Conservation (phyloP, 2,113 vertebrate genomes). For the Pteropus alecto region DNA sequence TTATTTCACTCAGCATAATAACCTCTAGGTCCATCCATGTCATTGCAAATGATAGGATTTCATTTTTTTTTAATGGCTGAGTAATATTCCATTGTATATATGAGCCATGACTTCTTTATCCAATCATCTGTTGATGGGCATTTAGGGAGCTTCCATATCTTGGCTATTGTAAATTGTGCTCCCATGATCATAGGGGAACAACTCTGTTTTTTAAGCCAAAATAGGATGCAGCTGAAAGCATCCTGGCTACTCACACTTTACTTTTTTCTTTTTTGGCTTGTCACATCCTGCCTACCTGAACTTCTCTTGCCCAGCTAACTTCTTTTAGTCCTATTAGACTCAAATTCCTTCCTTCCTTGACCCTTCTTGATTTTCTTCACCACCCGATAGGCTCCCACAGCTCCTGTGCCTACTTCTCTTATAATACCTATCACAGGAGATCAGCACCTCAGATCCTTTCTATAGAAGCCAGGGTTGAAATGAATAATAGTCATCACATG, state of each 20-base stretch:
- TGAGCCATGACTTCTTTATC: too few species aligned
- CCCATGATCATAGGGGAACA: not conserved
- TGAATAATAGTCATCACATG: not conserved
- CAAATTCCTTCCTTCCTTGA: not conserved
- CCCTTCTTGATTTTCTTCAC: not conserved
- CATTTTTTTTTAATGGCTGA: too few species aligned
- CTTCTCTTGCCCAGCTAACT: not conserved
- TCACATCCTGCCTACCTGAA: not conserved
- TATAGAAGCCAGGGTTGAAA: not conserved
- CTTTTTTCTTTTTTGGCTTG: not conserved
- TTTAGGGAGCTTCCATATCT: too few species aligned
- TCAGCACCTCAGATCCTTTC: not conserved
- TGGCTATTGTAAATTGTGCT: too few species aligned
- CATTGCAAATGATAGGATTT: too few species aligned
- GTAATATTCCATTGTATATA: too few species aligned
- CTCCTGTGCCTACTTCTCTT: not conserved
- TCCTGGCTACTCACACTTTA: not conserved
- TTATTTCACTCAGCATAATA: too few species aligned
- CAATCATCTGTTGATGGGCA: too few species aligned
- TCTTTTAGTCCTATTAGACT: not conserved
- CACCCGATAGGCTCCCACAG: not conserved
- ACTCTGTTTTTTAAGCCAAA: not conserved
- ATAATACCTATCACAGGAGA: not conserved
- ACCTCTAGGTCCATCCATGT: too few species aligned
- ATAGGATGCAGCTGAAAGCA: not conserved